phyloP scores from a whole-genome alignment of 2,797 vertebrate species.

The Brachymystax lenok region DNA sequence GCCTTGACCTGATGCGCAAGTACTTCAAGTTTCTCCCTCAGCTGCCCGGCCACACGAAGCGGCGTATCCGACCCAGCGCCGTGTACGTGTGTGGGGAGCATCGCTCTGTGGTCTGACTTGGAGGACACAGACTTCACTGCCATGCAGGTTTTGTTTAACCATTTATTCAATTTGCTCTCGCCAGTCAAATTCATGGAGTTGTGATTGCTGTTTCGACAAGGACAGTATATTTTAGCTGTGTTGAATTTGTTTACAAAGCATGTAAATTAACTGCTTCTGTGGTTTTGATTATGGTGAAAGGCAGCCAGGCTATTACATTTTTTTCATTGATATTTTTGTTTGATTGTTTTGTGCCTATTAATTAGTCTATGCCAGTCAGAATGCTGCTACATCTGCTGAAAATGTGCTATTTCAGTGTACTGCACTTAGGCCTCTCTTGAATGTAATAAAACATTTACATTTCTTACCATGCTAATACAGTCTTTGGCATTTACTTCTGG shows the following conservation, averaged over 20 bases:
- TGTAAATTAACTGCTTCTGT: slow-evolving; percentile 70
- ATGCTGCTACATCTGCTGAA: slow-evolving; percentile 82
- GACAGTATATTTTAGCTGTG: slow-evolving; percentile 14
- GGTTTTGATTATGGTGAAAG: slow-evolving; percentile 46
- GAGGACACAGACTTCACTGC: not conserved
- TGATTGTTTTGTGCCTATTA: slow-evolving; percentile 73
- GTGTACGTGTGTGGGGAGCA: slow-evolving; percentile 95
- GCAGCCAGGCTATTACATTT: slow-evolving; percentile 39
- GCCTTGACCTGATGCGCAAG: slow-evolving; percentile 94
- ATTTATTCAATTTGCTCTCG: slow-evolving; percentile 15
- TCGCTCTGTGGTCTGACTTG: slow-evolving; percentile 84
- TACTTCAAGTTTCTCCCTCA: slow-evolving; percentile 94
- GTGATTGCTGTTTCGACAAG: slow-evolving; percentile 19
- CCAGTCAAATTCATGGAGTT: slow-evolving; percentile 37
- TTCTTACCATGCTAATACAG: slow-evolving; percentile 74
- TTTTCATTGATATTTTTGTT: slow-evolving; percentile 62
- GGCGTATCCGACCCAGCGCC: slow-evolving; percentile 91
- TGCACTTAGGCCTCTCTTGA: slow-evolving; percentile 67
- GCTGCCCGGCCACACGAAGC: slow-evolving; percentile 88
- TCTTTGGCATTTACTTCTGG: not conserved
- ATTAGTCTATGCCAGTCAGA: slow-evolving; percentile 75
- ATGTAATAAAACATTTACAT: slow-evolving; percentile 76
- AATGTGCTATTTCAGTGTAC: slow-evolving; percentile 81
- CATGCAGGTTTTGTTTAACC: slow-evolving; percentile 41
- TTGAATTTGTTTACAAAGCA: slow-evolving; percentile 64